These are phyloP conservation scores for Ephydatia muelleri DNA, from an alignment of 37 sponge, comb jelly and placozoan genomes.

Conservation along the genomic window DNA sequence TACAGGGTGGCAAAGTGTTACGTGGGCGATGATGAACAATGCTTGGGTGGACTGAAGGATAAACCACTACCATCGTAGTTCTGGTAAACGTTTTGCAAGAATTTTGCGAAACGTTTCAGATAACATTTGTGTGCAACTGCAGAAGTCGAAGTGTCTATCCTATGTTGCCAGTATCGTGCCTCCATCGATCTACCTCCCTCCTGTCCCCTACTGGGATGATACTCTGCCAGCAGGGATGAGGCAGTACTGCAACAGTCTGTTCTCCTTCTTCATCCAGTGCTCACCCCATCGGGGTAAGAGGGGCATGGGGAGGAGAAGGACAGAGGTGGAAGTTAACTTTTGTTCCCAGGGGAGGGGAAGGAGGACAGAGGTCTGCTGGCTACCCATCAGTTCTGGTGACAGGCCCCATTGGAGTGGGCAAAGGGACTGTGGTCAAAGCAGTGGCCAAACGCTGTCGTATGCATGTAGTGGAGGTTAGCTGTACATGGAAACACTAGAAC, in stretches of 20 bases:
- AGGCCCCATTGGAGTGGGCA: slow-evolving; percentile 80
- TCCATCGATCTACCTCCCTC: slow-evolving; percentile 1
- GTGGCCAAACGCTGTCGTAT: slow-evolving; percentile 59
- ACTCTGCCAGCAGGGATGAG: slow-evolving; percentile 56
- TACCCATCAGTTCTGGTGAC: slow-evolving; percentile 47
- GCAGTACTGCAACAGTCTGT: slow-evolving; percentile 31
- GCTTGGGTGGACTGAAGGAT: background rate
- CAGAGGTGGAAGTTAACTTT: background rate
- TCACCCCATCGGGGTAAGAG: background rate
- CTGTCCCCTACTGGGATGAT: slow-evolving; percentile 30
- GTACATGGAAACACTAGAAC: too few species aligned
- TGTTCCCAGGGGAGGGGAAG: background rate
- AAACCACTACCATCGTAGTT: background rate
- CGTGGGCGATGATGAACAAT: background rate
- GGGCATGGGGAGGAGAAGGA: background rate
- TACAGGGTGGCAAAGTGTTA: background rate
- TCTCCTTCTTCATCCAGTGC: slow-evolving; percentile 48
- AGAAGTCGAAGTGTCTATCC: background rate
- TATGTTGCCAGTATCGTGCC: slow-evolving; percentile 10
- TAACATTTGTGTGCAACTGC: too few species aligned
- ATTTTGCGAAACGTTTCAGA: too few species aligned
- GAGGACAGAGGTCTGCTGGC: background rate
- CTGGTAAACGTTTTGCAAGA: background rate
- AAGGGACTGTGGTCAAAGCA: slow-evolving; percentile 65
- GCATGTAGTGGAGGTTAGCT: slow-evolving; percentile 61